A percentile compares a stretch with the other conserved stretches of the same genome.
Conservation (phyloP, 2,797 vertebrate species). For the Spinus pinus region DNA sequence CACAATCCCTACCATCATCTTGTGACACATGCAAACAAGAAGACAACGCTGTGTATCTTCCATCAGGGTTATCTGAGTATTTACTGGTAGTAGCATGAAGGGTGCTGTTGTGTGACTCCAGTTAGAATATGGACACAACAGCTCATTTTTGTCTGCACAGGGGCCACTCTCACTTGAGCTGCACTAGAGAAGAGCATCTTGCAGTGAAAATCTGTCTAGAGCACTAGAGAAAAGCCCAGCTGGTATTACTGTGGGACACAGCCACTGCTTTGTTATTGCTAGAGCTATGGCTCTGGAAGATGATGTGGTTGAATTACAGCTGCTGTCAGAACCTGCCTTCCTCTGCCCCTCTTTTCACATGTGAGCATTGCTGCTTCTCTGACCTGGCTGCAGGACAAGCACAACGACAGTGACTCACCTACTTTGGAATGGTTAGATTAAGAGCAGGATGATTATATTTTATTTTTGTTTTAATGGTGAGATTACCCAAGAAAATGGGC, state of each 20-base stretch:
- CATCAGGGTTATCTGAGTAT: neutral
- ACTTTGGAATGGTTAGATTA: neutral
- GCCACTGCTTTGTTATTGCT: neutral
- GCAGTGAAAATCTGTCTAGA: neutral
- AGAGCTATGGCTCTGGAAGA: neutral
- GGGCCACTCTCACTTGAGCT: neutral
- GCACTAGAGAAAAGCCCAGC: neutral
- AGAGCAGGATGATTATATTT: neutral
- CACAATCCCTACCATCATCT: neutral
- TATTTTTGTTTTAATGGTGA: neutral
- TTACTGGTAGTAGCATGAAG: neutral
- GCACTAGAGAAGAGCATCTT: neutral
- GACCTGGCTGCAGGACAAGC: neutral
- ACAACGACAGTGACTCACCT: fast-evolving
- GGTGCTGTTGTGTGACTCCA: neutral
- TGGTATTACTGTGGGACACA: neutral
- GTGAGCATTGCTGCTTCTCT: neutral
- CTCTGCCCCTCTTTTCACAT: neutral
- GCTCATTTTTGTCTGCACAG: neutral
- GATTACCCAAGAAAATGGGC: neutral
- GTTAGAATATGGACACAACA: neutral
- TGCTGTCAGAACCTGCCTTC: neutral
- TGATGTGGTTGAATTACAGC: neutral
- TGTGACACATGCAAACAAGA: neutral
- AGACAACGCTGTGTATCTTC: neutral